Base-by-base conservation (phyloP, 2,113 vertebrate genomes). In the Bujurquina vittata region DNA sequence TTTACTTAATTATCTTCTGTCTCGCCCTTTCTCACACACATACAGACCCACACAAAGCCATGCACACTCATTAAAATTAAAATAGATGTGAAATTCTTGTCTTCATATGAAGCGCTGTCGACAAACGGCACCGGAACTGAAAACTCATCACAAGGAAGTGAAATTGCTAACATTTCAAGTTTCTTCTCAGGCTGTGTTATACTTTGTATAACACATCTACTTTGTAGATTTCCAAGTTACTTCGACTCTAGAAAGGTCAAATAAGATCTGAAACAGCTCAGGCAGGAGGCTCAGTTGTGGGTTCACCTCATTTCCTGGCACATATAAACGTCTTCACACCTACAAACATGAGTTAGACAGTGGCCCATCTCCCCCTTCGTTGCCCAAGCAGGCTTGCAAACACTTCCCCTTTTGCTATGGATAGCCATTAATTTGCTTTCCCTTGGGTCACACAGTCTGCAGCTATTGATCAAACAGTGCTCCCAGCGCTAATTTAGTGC, bases 401-500 rank as follows among this genome's bases (percentile, higher is more conserved):
- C 80, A 57, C 65, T 78, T 81, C 62, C 58, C 75, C 85, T 84
- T 37, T 82, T 79, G 74, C 76, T 75, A 78, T 81, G 55, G 76
- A 65, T 77, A 91, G 88, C 93, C 85, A 69, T 1, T 91, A 81
- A 90, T 96, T 93, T 95, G 94, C 86, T 93, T 62, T 33, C 75
- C 86, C 89, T 87, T 86, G 77, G 11, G 87, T 84, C 72, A 89
- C 92, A 84, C 84, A 93, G 87, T 92, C 95, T 94, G 94, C 91
- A 91, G 58, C 33, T 91, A 96, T 95, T 91, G 96, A 96, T 97
- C 94, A 93, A 84, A 84, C 87, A 92, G 57, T 12, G 87, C 83
- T 90, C 84, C 55, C 67, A 87, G 94, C 67, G 92, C 92, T 92
- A 92, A 97, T 96, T 96, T 93, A 95, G 92, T 90, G 88, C 89